Evolutionary conservation across 2,888 invertebrate genomes (phyloP), one percentile per base, ranked within the genome.

Genomic region (Julus scandinavius): DNA sequence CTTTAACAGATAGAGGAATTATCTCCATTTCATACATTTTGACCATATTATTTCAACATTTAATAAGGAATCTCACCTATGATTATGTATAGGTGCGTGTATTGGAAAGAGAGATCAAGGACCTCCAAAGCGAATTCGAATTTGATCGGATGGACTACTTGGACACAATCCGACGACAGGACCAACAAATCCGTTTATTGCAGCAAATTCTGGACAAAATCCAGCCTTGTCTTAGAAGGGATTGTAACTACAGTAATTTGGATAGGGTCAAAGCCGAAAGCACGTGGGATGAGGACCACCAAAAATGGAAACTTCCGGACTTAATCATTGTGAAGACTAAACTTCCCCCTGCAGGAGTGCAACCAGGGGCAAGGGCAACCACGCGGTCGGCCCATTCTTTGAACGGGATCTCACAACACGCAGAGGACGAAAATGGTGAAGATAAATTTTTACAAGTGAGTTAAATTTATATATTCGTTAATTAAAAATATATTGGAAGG

Each of bases 121-220:
- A 97, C 92, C 93, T 97, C 2, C 96, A 96, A 91, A 94, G 95
- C 13, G 97, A 97, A 92, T 97, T 97, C 92, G 96, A 97, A 92
- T 93, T 94, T 88, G 96, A 97, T 91, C 93, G 96, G 1, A 94
- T 95, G n/a, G 96, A 96, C 91, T 97, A 96, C 91, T 92, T 97
- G 90, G 96, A 97, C 91, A 95, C 96, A 0, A 96, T 97, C 54
- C 93, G 96, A 29, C 94, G 95, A 90, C 95, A 96, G 90, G 95
- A 96, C 88, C 94, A 94, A 90, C 95, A 95, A 90, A 91, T 95
- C 40, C 95, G 95, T 91, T 93, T 96, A 84, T 92, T 95, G 90
- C 94, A 94, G 88, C 94, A 95, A 91, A 93, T 95, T n/a, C 91
- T 94, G 3, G 94, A 94, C 49, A 95, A 94, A 92, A 93, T 96